Base-by-base conservation (phyloP, 37 sponge, comb jelly and placozoan genomes). In the Spongilla lacustris region DNA sequence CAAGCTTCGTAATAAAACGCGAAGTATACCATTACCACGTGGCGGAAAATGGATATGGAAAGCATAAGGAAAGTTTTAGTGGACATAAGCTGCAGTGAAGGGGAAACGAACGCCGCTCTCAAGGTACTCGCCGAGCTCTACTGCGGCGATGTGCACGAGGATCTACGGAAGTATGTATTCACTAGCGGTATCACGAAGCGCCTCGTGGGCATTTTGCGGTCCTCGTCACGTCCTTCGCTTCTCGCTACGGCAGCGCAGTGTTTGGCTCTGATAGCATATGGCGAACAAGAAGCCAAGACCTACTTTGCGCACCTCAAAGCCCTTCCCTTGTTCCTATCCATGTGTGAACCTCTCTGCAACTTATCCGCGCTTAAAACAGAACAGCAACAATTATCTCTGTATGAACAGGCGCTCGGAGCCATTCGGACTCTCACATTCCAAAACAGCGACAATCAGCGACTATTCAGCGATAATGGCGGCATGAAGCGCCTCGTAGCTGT, bases 401-500 rank as follows among this genome's bases (percentile, higher is more conserved):
- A 90, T 31, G 90, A 84, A 35, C 46, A 74, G 30, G 90, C 73
- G 0, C 69, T 84, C 25, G 68, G 48, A 21, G 80, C 69, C 8
- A 35, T 90, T 23, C 84, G 85, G 11, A 90, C 84, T 31, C 76
- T 90, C 35, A 90, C 90, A 24, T 90, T 66, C 48, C 75, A 48
- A 28, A 78, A 72, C 32, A 13, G 24, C 14, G 80, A 36, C 49
- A 78, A 84, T 32, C 85, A 90, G 70, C 74, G 67, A 12, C 21
- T 68, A 21, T 66, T 90, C 35, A 75, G 80, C 37, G 22, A 41
- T 28, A 67, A 49, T 35, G 90, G 90, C 13, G 90, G 90, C 24
- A 34, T 83, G 49, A 89, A 79, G 58, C 67, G 75, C 25, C 75
- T 87, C 37, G 34, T 87, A 2, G 76, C 29, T 14, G 24, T 81